A percentile compares a stretch with the other conserved stretches of the same genome.
These are phyloP conservation scores for Trichomycterus rosablanca DNA, from an alignment of 2,113 vertebrate genomes.

Conservation along the genomic window DNA sequence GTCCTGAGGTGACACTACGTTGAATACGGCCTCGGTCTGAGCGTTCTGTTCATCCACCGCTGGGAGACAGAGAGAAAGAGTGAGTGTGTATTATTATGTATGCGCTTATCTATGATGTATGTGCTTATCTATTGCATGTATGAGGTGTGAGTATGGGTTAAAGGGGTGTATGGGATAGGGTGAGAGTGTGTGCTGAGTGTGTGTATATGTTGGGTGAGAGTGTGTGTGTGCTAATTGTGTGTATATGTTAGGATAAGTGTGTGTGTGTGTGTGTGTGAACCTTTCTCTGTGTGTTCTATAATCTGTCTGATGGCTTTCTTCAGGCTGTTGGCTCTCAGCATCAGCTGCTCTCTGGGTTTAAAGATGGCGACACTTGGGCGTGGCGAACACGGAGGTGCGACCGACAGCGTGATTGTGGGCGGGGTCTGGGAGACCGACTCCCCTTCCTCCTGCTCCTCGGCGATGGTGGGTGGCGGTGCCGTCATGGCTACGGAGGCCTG, in stretches of 20 bases:
- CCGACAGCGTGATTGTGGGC: conserved; percentile 53
- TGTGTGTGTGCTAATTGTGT: conserved; percentile 9
- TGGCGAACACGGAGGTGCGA: conserved; percentile 55
- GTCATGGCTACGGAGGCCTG: conserved; percentile 76
- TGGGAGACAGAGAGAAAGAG: conserved; percentile 42
- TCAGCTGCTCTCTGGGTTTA: conserved; percentile 89
- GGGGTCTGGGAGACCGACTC: conserved; percentile 61
- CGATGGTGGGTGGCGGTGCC: conserved; percentile 85
- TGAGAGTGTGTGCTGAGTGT: too few relatives aligned
- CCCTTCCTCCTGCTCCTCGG: conserved; percentile 81
- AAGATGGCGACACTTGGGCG: conserved; percentile 75
- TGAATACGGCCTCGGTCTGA: conserved; percentile 82
- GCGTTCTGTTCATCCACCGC: conserved; percentile 96
- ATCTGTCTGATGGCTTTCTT: conserved; percentile 98
- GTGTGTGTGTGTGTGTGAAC: conserved; percentile 52
- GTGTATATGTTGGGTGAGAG: too few relatives aligned
- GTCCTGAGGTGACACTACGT: conserved; percentile 57
- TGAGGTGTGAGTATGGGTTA: too few relatives aligned
- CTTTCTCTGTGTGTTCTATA: conserved; percentile 95
- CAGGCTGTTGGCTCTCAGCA: conserved; percentile 94
- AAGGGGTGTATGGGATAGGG: too few relatives aligned
- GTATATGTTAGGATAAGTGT: too few relatives aligned
- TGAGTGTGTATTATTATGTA: not conserved
- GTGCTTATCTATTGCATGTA: too few relatives aligned
- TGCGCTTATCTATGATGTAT: too few relatives aligned